Conservation (phyloP, 1,140 invertebrate genomes). For the Micrasema longulum region DNA sequence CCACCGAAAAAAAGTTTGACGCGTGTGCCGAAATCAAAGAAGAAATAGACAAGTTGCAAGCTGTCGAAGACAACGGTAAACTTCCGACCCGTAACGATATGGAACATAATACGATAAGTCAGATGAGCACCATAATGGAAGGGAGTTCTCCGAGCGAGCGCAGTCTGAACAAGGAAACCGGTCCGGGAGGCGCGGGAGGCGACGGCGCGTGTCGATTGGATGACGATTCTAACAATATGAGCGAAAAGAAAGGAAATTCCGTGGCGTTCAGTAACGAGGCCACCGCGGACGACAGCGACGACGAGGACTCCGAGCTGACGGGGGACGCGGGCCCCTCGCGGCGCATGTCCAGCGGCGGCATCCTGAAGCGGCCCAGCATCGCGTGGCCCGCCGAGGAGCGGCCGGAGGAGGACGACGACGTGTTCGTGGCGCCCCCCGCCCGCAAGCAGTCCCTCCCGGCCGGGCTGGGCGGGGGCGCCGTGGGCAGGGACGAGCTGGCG, state of each 20-base stretch:
- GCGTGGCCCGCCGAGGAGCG: slow-evolving; percentile 57
- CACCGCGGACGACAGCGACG: slow-evolving; percentile 56
- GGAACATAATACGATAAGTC: neutral
- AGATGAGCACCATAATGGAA: slow-evolving; percentile 7
- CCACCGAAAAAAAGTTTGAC: slow-evolving; percentile 39
- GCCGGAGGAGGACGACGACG: slow-evolving; percentile 61
- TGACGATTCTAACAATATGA: neutral
- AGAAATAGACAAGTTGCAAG: slow-evolving; percentile 24
- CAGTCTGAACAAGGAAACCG: neutral
- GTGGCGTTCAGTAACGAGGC: slow-evolving; percentile 15
- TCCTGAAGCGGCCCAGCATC: slow-evolving; percentile 64
- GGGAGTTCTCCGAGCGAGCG: slow-evolving; percentile 6
- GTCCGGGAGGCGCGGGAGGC: neutral
- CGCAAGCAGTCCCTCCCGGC: slow-evolving; percentile 56
- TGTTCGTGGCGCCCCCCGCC: slow-evolving; percentile 57
- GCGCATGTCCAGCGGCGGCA: slow-evolving; percentile 64
- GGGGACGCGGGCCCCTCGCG: slow-evolving; percentile 51
- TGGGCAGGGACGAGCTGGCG: slow-evolving; percentile 81
- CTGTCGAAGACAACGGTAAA: neutral
- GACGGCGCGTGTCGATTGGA: no score
- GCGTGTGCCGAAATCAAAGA: slow-evolving; percentile 21
- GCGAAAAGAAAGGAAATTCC: neutral
- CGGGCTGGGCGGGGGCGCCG: slow-evolving; percentile 62
- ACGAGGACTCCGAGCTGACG: slow-evolving; percentile 54
- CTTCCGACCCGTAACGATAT: neutral